A percentile compares a stretch with the other conserved stretches of the same genome.
Conservation (phyloP, 2,113 vertebrate genomes). For the Hydropotes inermis region DNA sequence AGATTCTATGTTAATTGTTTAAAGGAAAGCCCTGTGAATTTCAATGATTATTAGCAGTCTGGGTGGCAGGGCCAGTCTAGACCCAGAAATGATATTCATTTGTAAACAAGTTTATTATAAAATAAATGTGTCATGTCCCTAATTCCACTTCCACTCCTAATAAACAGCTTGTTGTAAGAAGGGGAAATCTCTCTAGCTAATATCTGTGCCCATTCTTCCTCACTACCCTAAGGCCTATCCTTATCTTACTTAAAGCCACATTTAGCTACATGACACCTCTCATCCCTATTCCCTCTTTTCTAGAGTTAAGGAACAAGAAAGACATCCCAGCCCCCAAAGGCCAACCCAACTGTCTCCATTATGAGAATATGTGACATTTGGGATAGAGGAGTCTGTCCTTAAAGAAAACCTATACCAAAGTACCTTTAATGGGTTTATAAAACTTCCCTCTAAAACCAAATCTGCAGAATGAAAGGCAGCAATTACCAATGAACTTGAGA, state of each 20-base stretch:
- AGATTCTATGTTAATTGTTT: constrained; percentile 25
- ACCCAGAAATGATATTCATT: background rate
- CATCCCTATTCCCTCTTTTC: background rate
- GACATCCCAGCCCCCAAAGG: background rate
- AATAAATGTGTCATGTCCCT: background rate
- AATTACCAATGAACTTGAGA: constrained; percentile 58
- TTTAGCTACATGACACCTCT: constrained; percentile 2
- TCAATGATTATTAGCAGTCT: background rate
- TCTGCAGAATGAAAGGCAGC: constrained; percentile 35
- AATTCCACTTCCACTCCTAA: background rate
- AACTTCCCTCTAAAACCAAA: constrained; percentile 62
- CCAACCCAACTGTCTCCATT: constrained; percentile 30
- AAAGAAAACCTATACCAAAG: constrained; percentile 54
- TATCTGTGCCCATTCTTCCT: background rate
- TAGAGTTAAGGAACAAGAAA: background rate
- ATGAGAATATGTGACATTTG: constrained; percentile 36
- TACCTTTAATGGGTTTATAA: constrained; percentile 51
- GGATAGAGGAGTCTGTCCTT: constrained; percentile 25
- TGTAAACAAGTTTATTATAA: constrained; percentile 25
- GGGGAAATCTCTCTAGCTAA: background rate
- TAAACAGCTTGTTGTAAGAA: background rate
- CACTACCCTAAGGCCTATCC: background rate
- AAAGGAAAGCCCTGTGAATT: background rate
- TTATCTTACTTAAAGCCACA: background rate
- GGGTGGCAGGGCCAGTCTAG: background rate